Percentiles rank a stretch among this genome's conserved stretches.
These are phyloP conservation scores for Morus bassanus DNA, from an alignment of 2,797 vertebrate species.

Conservation along the genomic window DNA sequence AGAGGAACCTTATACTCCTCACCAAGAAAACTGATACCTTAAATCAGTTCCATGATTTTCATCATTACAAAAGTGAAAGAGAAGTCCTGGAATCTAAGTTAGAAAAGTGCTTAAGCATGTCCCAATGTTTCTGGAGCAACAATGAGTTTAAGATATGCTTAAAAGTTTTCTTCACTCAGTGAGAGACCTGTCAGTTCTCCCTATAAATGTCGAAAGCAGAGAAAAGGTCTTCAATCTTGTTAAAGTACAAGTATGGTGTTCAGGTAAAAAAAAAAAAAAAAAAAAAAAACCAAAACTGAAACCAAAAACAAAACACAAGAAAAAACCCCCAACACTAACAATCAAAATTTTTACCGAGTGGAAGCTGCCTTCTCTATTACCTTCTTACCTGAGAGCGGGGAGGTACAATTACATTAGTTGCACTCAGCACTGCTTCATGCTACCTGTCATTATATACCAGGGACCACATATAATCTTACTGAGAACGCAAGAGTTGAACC, in stretches of 20 bases:
- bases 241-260: background rate
- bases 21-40: rapidly evolving
- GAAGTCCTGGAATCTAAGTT: background rate
- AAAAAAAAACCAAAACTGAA: too few species aligned
- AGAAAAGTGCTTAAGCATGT: background rate
- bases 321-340: background rate
- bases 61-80: background rate
- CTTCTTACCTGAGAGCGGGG: background rate
- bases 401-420: background rate
- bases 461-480: background rate
- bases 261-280: background rate
- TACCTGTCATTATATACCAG: background rate
- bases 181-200: background rate
- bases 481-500: background rate
- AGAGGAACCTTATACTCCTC: background rate
- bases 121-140: background rate
- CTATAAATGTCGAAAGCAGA: background rate
- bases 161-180: background rate
- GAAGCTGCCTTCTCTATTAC: background rate
- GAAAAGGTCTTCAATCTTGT: background rate
- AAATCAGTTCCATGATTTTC: background rate
- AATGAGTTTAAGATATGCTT: background rate
- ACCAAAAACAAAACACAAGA: background rate
- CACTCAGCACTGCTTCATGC: background rate
- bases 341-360: background rate